Evolutionary conservation across 2,888 invertebrate genomes (phyloP).

Genomic region (Macrosiphum euphorbiae): DNA sequence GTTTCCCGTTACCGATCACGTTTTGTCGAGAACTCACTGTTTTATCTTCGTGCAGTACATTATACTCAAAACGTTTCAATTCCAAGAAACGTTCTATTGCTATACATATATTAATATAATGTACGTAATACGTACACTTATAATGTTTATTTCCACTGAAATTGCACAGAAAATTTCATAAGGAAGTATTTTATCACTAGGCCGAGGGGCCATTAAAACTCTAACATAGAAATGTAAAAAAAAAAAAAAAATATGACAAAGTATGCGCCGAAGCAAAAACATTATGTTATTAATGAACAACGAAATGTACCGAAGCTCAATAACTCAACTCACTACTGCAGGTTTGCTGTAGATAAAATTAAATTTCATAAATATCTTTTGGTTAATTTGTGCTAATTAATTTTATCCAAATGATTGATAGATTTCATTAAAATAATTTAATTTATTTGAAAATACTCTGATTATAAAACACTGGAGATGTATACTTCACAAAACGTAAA

Average conservation of each 20-base stretch:
- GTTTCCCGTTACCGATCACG: constrained; percentile 1
- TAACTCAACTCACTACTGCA: not conserved
- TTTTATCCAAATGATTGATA: not conserved
- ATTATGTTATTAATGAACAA: not conserved
- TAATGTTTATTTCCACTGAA: not conserved
- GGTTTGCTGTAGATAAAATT: not conserved
- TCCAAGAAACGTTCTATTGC: not conserved
- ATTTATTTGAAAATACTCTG: not conserved
- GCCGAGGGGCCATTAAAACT: too few species aligned
- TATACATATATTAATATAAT: not conserved
- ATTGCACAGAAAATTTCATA: not conserved
- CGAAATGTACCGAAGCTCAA: not conserved
- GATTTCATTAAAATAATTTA: not conserved
- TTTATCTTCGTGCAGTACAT: not conserved
- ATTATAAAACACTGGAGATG: not conserved
- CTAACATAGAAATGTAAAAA: not conserved
- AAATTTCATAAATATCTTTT: not conserved
- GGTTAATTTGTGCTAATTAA: not conserved
- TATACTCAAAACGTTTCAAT: not conserved
- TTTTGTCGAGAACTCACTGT: not conserved
- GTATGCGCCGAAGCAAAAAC: not conserved
- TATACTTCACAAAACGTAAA: not conserved
- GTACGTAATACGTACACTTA: not conserved
- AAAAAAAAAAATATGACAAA: not conserved
- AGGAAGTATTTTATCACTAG: not conserved